Base-by-base conservation (phyloP, 2,797 vertebrate species). In the Rhinichthys osculus region DNA sequence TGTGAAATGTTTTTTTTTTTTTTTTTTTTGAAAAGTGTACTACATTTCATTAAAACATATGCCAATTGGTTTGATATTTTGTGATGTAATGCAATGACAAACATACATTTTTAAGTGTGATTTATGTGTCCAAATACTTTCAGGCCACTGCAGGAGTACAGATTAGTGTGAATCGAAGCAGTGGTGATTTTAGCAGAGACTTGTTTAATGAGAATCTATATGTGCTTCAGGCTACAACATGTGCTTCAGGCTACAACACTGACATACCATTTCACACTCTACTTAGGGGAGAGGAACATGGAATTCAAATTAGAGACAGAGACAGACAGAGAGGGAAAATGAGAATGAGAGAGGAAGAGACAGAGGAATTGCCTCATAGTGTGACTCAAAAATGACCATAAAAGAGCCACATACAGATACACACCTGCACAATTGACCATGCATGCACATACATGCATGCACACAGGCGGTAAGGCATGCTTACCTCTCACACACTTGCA, bases 251-350 rank as follows among this genome's bases (percentile, higher is more conserved):
- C 72, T 30, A 74, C 16, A 62, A 78, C 54, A 62, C 73, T 67
- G 14, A 81, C 84, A 81, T 59, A 47, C 57, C 71, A 85, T 81
- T 42, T 47, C 23, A 67, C 54, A 52, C 70, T 85, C 30, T 30
- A 50, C 52, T 38, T 13, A 38, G 9, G 35, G 42, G 13, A 57
- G n/a, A 35, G 47, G 62, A 72, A 44, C 16, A 16, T 17, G 54
- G 11, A 82, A 79, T 40, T n/a, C 33, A 50, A 23, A 16, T 33
- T 30, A 47, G 52, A 17, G 14, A 59, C 23, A 70, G 16, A 57
- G 23, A 40, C 17, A 50, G 80, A 81, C 16, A 30, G 69, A 74
- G 42, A 40, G 67, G 71, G 19, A 50, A 50, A 71, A 23, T 7
- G 3, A 40, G 33, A 13, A 11, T 2, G 14, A 38, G 0, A 74